Evolutionary conservation across 2,113 vertebrate species (phyloP).

Genomic region (Columbina picui): DNA sequence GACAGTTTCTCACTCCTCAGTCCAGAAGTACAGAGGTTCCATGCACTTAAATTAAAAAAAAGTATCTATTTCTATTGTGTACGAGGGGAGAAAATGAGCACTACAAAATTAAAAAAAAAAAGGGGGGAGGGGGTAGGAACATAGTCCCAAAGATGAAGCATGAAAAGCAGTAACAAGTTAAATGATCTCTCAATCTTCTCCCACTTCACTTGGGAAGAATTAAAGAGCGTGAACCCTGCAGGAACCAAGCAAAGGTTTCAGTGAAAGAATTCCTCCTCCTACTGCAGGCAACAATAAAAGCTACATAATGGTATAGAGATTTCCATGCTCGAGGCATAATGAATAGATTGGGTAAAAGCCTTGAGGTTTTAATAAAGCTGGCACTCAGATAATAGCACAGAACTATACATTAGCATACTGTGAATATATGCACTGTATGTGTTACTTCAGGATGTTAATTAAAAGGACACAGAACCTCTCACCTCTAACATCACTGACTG

Average conservation of each 20-base stretch:
- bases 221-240: neutral
- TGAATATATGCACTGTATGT: neutral
- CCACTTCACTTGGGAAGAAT: neutral
- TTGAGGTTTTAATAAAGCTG: conserved; percentile 12
- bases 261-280: conserved; percentile 9
- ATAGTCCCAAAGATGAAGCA: neutral
- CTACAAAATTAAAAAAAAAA: neutral
- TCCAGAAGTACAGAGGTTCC: neutral
- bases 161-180: neutral
- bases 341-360: neutral
- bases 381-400: neutral
- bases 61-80: neutral
- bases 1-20: neutral
- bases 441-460: neutral
- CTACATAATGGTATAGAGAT: neutral
- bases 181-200: conserved; percentile 4
- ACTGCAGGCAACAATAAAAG: conserved; percentile 7
- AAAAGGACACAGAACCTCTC: neutral
- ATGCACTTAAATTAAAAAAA: neutral
- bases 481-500: neutral
- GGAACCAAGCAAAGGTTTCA: neutral
- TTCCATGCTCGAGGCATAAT: neutral
- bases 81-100: neutral
- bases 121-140: neutral
- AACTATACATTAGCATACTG: neutral